Conservation (phyloP, 37 sponge, comb jelly and placozoan genomes). For the Axinella damicornis region DNA sequence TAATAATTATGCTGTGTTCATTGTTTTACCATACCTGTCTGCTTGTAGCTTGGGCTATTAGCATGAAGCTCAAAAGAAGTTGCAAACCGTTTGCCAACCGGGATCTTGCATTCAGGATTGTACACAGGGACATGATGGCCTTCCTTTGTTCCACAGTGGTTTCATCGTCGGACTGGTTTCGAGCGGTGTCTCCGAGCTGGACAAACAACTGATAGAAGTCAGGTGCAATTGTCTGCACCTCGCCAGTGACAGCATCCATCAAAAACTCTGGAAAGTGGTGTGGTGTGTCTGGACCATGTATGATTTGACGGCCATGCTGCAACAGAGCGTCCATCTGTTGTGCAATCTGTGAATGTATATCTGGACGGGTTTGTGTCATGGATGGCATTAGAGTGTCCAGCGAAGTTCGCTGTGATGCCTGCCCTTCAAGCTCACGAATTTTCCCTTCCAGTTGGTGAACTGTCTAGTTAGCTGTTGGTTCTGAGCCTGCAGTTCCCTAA, state of each 20-base stretch:
- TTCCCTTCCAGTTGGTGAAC: no score
- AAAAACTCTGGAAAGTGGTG: not conserved
- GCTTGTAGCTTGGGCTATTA: constrained; percentile 6
- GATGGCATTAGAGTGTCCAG: no score
- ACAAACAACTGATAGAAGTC: not conserved
- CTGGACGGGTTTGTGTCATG: no score
- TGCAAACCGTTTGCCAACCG: not conserved
- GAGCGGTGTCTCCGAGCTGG: not conserved
- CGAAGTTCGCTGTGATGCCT: no score
- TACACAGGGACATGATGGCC: constrained; percentile 6
- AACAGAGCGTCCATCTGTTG: not conserved
- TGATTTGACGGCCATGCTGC: not conserved
- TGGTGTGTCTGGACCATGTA: not conserved
- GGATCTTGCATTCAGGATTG: not conserved
- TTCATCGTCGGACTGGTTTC: not conserved
- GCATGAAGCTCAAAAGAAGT: not conserved
- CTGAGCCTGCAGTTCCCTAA: no score
- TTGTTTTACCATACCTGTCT: not conserved
- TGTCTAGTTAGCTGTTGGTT: no score
- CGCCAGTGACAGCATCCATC: not conserved
- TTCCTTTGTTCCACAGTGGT: not conserved
- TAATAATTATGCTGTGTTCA: not conserved
- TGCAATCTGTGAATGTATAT: not conserved
- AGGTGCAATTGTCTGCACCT: not conserved
- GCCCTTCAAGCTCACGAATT: no score